A percentile compares a stretch with the other conserved stretches of the same genome.
These are phyloP conservation scores for Manis crassicaudata DNA, from an alignment of 2,797 vertebrate genomes.

Conservation along the genomic window DNA sequence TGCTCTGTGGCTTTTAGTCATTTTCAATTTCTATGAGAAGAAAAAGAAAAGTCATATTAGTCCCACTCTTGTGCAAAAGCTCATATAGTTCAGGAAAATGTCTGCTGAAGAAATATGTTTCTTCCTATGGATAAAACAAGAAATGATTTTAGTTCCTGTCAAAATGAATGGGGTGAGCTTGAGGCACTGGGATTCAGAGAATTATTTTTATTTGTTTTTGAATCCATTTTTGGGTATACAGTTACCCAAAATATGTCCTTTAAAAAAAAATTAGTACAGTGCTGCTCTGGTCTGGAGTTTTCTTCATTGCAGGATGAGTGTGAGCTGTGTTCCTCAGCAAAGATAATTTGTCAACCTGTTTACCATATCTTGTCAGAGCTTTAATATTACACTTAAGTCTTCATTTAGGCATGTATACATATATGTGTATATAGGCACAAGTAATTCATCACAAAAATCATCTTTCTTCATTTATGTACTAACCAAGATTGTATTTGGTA, in stretches of 20 bases:
- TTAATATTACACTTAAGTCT: conserved; percentile 70
- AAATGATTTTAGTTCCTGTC: conserved; percentile 18
- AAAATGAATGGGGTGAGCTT: conserved; percentile 33
- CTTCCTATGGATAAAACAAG: conserved; percentile 50
- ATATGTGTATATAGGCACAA: not conserved
- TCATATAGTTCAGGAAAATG: conserved; percentile 61
- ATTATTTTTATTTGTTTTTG: conserved; percentile 63
- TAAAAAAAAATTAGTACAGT: conserved; percentile 45
- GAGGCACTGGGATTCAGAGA: conserved; percentile 59
- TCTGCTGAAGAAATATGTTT: conserved; percentile 57
- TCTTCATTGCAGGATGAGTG: not conserved
- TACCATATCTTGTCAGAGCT: conserved; percentile 55
- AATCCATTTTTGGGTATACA: conserved; percentile 59
- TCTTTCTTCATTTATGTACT: conserved; percentile 76
- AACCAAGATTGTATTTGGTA: conserved; percentile 68
- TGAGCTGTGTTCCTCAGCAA: conserved; percentile 55
- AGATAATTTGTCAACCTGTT: conserved; percentile 77
- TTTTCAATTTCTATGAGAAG: conserved; percentile 23
- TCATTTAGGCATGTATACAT: conserved; percentile 53
- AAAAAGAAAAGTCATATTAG: conserved; percentile 7
- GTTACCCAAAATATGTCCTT: conserved; percentile 59
- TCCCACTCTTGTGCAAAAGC: not conserved
- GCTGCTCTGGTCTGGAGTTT: conserved; percentile 37
- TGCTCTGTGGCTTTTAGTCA: conserved; percentile 17
- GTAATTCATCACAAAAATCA: conserved; percentile 46